Evolutionary conservation across 2,888 invertebrate genomes (phyloP).

Genomic region (Automeris io): DNA sequence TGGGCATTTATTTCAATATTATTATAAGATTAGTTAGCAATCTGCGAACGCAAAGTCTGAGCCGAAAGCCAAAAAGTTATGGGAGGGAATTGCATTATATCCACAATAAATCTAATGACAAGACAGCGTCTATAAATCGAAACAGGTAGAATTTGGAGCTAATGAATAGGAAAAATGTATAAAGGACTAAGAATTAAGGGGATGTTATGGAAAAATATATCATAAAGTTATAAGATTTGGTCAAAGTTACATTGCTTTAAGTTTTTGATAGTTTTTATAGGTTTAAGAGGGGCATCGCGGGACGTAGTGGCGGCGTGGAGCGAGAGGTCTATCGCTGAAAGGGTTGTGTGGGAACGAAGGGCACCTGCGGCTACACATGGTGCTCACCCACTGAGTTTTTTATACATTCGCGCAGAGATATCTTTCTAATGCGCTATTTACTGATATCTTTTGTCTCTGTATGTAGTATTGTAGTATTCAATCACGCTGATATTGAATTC

Average conservation of each 20-base stretch:
- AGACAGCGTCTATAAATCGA: constrained; percentile 73
- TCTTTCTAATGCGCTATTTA: constrained; percentile 72
- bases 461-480: constrained; percentile 16
- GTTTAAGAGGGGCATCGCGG: constrained; percentile 38
- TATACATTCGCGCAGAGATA: constrained; percentile 65
- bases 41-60: constrained; percentile 37
- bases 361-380: constrained; percentile 77
- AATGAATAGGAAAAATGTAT: constrained; percentile 32
- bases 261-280: constrained; percentile 41
- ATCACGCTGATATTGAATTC: not conserved
- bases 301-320: constrained; percentile 36
- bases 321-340: constrained; percentile 61
- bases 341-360: constrained; percentile 78
- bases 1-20: too few relatives aligned
- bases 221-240: constrained; percentile 9
- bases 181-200: constrained; percentile 27
- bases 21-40: constrained; percentile 11
- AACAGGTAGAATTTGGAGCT: constrained; percentile 74
- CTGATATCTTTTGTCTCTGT: constrained; percentile 31
- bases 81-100: constrained; percentile 70
- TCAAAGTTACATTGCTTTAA: constrained; percentile 21
- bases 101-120: constrained; percentile 76
- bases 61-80: constrained; percentile 58
- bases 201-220: constrained; percentile 15
- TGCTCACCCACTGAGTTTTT: constrained; percentile 64